Percentiles rank a stretch among this genome's conserved stretches.
These are phyloP conservation scores for Ceratitis capitata DNA, from an alignment of 1,140 invertebrate species.

Conservation along the genomic window DNA sequence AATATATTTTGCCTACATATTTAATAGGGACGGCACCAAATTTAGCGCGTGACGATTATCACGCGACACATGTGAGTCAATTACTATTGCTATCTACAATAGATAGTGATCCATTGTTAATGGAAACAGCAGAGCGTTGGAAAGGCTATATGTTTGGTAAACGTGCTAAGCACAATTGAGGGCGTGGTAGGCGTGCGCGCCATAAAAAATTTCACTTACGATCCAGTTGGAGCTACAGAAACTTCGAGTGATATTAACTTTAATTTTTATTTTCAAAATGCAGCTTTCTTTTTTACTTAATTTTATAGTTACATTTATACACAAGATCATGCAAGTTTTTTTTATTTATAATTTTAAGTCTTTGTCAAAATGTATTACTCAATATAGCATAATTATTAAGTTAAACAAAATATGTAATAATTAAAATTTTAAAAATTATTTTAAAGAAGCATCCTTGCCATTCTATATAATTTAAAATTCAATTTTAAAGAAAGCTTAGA, in stretches of 20 bases:
- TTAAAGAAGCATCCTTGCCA: not conserved
- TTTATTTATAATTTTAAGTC: not conserved
- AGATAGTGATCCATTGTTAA: conserved; percentile 84
- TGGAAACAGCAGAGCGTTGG: conserved; percentile 90
- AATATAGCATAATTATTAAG: not conserved
- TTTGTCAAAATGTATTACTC: not conserved
- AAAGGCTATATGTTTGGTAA: conserved; percentile 96
- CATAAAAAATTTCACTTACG: not conserved
- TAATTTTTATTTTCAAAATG: not conserved
- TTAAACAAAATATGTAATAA: too few species aligned
- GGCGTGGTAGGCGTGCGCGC: conserved; percentile 33
- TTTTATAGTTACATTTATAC: not conserved
- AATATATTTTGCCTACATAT: not conserved
- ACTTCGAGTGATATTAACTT: conserved; percentile 1
- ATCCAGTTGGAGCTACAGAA: not conserved
- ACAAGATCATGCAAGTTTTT: not conserved
- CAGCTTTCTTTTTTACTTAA: conserved; percentile 11
- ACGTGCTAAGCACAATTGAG: conserved; percentile 84
- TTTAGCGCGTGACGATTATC: conserved; percentile 95
- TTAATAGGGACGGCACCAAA: conserved; percentile 82
- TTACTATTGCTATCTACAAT: conserved; percentile 89
- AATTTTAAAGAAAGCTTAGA: not conserved
- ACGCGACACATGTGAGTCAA: conserved; percentile 97
- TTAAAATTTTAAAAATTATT: too few species aligned
- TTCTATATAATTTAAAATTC: not conserved